A percentile compares a stretch with the other conserved stretches of the same genome.
phyloP scores from a whole-genome alignment of 1,140 invertebrate genomes.

The Tetraneura akinire region DNA sequence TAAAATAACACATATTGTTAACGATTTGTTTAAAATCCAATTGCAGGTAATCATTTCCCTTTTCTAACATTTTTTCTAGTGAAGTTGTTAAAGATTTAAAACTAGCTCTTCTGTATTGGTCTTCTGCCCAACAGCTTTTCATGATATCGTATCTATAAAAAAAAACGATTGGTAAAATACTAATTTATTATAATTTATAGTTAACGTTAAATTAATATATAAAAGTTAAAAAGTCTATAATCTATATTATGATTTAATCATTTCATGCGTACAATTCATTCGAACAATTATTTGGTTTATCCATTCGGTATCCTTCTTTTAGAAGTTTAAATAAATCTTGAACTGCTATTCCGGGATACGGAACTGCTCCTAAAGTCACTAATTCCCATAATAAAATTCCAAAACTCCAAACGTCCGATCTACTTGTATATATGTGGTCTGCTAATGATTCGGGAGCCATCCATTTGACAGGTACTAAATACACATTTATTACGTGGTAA shows the following conservation, averaged over 20 bases:
- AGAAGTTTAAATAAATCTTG: conserved; percentile 79
- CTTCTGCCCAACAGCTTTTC: conserved; percentile 77
- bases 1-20: conserved; percentile 42
- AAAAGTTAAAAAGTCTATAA: too few species aligned
- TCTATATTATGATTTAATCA: too few species aligned
- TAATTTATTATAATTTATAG: too few species aligned
- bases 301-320: conserved; percentile 78
- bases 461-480: conserved; percentile 75
- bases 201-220: too few species aligned
- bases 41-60: conserved; percentile 70
- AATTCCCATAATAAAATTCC: conserved; percentile 98
- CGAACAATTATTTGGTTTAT: conserved; percentile 79
- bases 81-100: conserved; percentile 70
- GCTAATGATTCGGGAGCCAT: conserved; percentile 96
- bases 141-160: conserved; percentile 64
- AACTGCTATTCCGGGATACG: conserved; percentile 84
- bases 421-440: conserved; percentile 89
- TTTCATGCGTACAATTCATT: conserved; percentile 69
- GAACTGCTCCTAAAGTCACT: conserved; percentile 92
- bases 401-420: conserved; percentile 95
- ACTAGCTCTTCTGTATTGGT: conserved; percentile 72
- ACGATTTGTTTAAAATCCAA: conserved; percentile 61
- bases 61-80: conserved; percentile 71
- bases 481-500: not conserved
- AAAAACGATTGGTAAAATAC: too few species aligned